Evolutionary conservation across 1,140 invertebrate species (phyloP), one percentile per base, ranked within the genome.

Genomic region (Subanguina moxae): DNA sequence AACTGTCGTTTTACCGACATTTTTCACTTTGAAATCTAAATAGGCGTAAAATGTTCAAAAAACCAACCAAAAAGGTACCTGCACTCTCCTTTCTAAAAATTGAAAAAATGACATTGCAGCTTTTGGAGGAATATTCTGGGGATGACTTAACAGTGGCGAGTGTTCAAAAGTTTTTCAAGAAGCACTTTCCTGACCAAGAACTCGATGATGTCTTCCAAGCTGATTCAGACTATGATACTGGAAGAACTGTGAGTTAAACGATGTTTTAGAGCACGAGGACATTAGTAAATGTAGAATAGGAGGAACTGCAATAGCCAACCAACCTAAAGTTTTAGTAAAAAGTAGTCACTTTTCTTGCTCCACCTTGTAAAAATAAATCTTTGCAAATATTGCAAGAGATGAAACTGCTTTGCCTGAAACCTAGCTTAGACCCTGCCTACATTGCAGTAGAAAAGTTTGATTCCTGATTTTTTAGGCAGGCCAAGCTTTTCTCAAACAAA

Each of bases 201-300:
- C 78, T 89, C 0, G 87, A 90, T 62, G 89, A 93, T 57, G 88
- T 96, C 67, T 88, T 95, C 74, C 89, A 90, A 0, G 88, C 89
- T 72, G 90, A 94, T 77, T 92, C 90, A 0, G 91, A 93, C 76
- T 97, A 93, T 82, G 91, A 94, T 82, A 90, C 91, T 74, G 91
- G 92, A 0, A 86, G 91, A 68, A 83, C 81, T 73, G 85, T 86
- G 67, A 57, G 62, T 52, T 19, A 19, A 8, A 25, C 17, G 48
- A 15, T 52, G 48, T 52, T 3, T 5, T 52, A 21, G 11, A 38
- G 11, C 11, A 5, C 11, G 11, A 38, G 32, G 32, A 38, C 32
- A 38, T 38, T 38, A 5, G 32, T 38, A 38, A 38, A 38, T 38
- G 11, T n/a, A 38, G 32, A 38, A 38, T 38, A 5, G 32, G 11